phyloP scores from a whole-genome alignment of 2,797 vertebrate genomes.

The Poeciliopsis presidionis region DNA sequence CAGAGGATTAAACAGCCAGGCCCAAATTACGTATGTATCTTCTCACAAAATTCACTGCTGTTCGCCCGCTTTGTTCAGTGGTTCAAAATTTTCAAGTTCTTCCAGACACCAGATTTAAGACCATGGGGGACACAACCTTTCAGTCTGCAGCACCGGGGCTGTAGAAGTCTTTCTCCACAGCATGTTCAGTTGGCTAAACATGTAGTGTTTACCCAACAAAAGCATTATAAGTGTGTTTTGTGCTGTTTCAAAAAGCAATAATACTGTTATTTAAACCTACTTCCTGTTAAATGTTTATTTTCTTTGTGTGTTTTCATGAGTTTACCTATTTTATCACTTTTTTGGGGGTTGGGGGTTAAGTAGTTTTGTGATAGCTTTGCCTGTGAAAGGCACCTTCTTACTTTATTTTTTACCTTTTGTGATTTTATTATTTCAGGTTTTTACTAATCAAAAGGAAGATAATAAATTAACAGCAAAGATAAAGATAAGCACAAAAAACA shows the following conservation, averaged over 20 bases:
- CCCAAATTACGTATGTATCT: not conserved
- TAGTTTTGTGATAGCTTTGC: not conserved
- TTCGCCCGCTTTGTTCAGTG: not conserved
- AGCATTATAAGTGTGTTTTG: too few species aligned
- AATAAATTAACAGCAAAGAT: not conserved
- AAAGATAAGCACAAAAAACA: not conserved
- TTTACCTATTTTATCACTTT: not conserved
- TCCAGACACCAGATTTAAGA: not conserved
- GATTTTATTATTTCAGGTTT: not conserved
- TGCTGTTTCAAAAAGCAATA: not conserved
- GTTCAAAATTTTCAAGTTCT: not conserved
- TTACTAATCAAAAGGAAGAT: not conserved
- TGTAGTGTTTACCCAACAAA: too few species aligned
- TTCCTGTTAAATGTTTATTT: not conserved
- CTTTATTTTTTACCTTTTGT: not conserved
- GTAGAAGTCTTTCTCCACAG: not conserved
- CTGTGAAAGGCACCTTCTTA: not conserved
- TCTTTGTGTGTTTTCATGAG: not conserved
- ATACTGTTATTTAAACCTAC: not conserved
- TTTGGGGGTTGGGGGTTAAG: fast-evolving
- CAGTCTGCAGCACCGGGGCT: not conserved
- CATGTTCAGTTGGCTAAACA: not conserved
- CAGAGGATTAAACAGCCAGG: not conserved
- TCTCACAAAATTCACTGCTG: not conserved
- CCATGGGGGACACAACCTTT: not conserved